Percentiles rank a stretch among this genome's conserved stretches.
Conservation (phyloP, 2,113 vertebrate species). For the Alethe castanea region DNA sequence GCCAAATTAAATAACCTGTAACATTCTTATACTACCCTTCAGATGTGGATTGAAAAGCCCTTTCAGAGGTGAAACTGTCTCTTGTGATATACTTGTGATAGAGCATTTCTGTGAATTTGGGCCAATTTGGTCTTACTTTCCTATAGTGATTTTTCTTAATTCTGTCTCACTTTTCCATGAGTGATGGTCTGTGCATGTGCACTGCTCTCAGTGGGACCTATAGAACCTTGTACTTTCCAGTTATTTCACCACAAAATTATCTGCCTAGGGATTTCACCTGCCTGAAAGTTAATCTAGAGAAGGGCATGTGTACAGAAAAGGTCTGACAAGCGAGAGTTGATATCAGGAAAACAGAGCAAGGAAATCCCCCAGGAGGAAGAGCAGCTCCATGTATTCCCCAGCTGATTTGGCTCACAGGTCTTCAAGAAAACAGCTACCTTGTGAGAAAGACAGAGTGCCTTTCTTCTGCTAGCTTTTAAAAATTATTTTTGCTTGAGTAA, state of each 20-base stretch:
- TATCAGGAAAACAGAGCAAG: background rate
- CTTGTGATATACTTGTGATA: background rate
- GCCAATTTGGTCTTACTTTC: background rate
- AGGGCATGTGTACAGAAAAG: background rate
- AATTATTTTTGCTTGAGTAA: background rate
- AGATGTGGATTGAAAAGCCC: slow-evolving; percentile 12
- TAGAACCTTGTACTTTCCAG: background rate
- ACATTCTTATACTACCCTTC: slow-evolving; percentile 7
- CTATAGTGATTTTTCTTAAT: slow-evolving; percentile 1
- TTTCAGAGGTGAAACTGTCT: slow-evolving; percentile 15
- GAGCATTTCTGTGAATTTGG: background rate
- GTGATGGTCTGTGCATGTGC: background rate
- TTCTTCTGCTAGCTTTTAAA: background rate
- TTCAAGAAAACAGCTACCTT: background rate
- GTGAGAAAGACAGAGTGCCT: background rate
- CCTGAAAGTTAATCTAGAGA: background rate
- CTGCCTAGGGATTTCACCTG: background rate
- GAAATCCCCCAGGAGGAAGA: background rate
- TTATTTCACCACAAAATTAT: slow-evolving; percentile 27
- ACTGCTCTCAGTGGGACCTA: background rate
- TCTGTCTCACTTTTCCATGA: background rate
- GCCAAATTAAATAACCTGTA: slow-evolving; percentile 23
- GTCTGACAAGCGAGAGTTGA: background rate
- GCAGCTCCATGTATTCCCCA: background rate
- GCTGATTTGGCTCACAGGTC: background rate